Evolutionary conservation across 2,113 vertebrate species (phyloP), one percentile per base, ranked within the genome.

Genomic region (Philantomba maxwellii): DNA sequence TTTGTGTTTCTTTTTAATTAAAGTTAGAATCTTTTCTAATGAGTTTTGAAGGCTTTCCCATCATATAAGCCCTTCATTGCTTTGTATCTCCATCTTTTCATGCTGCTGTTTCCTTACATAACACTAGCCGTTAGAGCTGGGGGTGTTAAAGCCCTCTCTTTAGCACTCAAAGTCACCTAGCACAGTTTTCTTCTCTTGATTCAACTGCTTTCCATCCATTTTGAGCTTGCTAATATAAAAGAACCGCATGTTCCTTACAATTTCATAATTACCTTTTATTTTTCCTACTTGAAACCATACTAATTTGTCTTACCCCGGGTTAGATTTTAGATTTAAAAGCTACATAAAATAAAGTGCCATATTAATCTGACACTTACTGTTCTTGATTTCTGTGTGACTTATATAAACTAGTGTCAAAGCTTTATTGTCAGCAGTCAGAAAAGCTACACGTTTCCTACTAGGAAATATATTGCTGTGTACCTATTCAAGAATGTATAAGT

Each of bases 351-450:
- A 51, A 91, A 75, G 47, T 36, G 70, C 14, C 53, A 64, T 81
- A 88, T 93, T 51, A 47, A 43, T 30, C 30, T 82, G 43, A 25
- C 57, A 95, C 98, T 91, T 80, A 43, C 43, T 77, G n/a, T 26
- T 86, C 89, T 28, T 78, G 93, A 96, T 55, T 73, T 70, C 55
- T 53, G 23, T 58, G 14, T 84, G 73, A 47, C 10, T 77, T 82
- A 70, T 26, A 11, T 55, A 91, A 95, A 89, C 66, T 23, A 15
- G 10, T 28, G n/a, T 64, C 73, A 55, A 77, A 66, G 53, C 62
- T 73, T 93, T 66, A 91, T 39, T 94, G 86, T 94, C 49, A 82
- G 33, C 94, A 77, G 55, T 95, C n/a, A 89, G 53, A 70, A 89
- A 91, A 55, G 53, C 39, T 36, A 30, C 30, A 58, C 60, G 19